A percentile compares a stretch with the other conserved stretches of the same genome.
Conservation (phyloP, 2,797 vertebrate species). For the Pristis pectinata region DNA sequence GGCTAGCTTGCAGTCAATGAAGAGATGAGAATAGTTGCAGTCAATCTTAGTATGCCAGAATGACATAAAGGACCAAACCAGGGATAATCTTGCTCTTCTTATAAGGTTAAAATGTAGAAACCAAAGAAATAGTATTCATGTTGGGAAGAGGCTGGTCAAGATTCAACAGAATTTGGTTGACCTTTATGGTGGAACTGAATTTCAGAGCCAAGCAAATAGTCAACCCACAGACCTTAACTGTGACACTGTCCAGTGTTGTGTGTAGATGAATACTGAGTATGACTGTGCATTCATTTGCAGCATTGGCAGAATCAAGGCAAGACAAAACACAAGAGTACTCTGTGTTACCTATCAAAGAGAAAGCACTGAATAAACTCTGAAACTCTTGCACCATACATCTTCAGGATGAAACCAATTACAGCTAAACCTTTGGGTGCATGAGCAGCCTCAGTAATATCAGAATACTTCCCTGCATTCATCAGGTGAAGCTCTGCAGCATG, state of each 20-base stretch:
- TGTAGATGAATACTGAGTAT: background rate
- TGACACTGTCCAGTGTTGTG: background rate
- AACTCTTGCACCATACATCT: conserved; percentile 56
- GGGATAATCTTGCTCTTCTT: background rate
- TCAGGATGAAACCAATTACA: conserved; percentile 84
- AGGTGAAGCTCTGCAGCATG: conserved; percentile 72
- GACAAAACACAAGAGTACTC: conserved; percentile 26
- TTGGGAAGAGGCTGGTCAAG: background rate
- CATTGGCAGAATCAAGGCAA: background rate
- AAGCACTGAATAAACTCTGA: conserved; percentile 29
- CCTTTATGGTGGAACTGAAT: background rate
- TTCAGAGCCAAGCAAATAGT: too few species aligned
- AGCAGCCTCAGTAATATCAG: conserved; percentile 74
- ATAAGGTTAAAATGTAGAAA: background rate
- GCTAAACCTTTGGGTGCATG: conserved; percentile 75
- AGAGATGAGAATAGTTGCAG: background rate
- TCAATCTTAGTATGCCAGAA: background rate
- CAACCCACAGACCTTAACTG: background rate
- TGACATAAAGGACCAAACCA: background rate
- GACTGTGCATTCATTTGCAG: conserved; percentile 13
- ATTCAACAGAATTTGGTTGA: background rate
- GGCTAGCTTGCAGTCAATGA: background rate
- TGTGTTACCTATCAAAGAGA: conserved; percentile 28
- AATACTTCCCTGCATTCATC: conserved; percentile 84
- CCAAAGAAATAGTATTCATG: background rate